A percentile compares a stretch with the other conserved stretches of the same genome.
Conservation (phyloP, 1,140 invertebrate genomes). For the Chymomyza costata region DNA sequence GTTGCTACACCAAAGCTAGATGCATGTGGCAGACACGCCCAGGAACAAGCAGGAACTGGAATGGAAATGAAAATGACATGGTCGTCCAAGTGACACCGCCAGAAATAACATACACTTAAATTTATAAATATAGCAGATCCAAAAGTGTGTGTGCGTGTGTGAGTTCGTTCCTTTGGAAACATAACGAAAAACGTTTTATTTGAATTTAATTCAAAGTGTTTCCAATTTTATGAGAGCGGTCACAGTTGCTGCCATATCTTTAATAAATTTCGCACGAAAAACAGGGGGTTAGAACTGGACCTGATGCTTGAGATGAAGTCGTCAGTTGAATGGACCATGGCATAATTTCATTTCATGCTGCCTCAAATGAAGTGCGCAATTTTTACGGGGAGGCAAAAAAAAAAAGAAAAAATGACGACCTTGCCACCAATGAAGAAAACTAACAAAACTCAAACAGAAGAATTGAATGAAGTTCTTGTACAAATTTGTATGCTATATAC, state of each 20-base stretch:
- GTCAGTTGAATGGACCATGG: constrained; percentile 60
- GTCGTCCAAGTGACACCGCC: background rate
- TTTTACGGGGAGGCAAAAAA: too few species aligned
- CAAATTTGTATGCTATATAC: constrained; percentile 59
- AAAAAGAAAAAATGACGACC: constrained; percentile 27
- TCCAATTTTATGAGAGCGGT: constrained; percentile 51
- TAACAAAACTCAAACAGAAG: background rate
- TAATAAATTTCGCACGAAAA: constrained; percentile 36
- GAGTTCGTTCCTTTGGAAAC: too few species aligned
- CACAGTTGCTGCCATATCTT: constrained; percentile 20
- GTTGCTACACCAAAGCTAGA: constrained; percentile 9
- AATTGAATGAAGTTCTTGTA: constrained; percentile 57
- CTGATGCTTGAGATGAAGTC: constrained; percentile 46
- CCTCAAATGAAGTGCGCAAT: constrained; percentile 56
- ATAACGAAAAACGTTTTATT: constrained; percentile 58
- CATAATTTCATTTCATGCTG: constrained; percentile 71
- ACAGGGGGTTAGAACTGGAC: background rate
- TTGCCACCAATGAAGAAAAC: constrained; percentile 41
- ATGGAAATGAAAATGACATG: constrained; percentile 7
- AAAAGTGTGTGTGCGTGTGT: too few species aligned
- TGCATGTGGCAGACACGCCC: constrained; percentile 33
- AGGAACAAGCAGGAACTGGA: background rate
- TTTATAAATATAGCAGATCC: too few species aligned
- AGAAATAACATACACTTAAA: too few species aligned
- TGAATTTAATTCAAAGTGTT: constrained; percentile 70